Base-by-base conservation (phyloP, 2,113 vertebrate species). In the Pluvianellus socialis region DNA sequence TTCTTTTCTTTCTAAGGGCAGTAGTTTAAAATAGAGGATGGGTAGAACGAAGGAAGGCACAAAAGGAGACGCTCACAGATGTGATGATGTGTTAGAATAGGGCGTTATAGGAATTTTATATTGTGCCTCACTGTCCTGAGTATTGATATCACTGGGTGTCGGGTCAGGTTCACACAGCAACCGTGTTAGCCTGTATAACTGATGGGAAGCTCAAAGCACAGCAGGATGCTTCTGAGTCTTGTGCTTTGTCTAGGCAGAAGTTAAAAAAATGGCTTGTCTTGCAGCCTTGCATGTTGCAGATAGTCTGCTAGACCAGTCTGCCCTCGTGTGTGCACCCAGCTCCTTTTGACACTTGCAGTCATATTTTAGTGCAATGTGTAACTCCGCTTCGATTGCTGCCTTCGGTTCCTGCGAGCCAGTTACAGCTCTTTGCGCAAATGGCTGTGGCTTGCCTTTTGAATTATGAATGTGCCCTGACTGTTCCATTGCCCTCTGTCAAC, bases 91-190 rank as follows among this genome's bases (percentile, higher is more conserved):
- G 32, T 71, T 86, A 76, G 59, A 84, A 49, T 35, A 80, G 44
- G 32, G 17, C 0, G 0, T 73, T 83, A 33, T 7, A 7, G 59
- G 50, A 63, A 68, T 76, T 50, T 68, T 59, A 5, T 44, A 17
- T 50, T 79, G 17, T 82, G 30, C 49, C 40, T 86, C 44, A 14
- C 10, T 71, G 12, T 56, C 81, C 56, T 44, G 12, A 77, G 45
- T 59, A 8, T 27, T 56, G 53, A 9, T 81, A 56, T 52, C 35
- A 49, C 10, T 55, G 65, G 35, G 19, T 71, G 24, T 45, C 81
- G 38, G 14, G 47, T 79, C 56, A 52, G 62, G 33, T 30, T 95
- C 79, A n/a, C 44, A n/a, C 40, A 84, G 32, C 74, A 55, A 3
- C 86, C 33, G 1, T 7, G 38, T 44, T 32, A 89, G 45, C 61